A percentile compares a stretch with the other conserved stretches of the same genome.
Conservation (phyloP, 1,140 invertebrate species). For the Euschistus heros region DNA sequence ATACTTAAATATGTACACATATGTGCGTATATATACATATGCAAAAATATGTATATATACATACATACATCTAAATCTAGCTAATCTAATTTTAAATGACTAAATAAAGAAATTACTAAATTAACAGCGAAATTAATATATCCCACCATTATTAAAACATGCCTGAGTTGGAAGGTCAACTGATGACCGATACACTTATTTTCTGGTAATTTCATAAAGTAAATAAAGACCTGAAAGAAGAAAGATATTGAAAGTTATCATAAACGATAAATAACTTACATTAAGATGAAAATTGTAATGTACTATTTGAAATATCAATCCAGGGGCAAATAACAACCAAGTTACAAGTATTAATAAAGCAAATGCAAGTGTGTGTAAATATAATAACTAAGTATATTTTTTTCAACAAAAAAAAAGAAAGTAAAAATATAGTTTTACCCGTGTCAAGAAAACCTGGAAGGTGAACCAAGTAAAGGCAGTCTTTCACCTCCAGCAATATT, state of each 20-base stretch:
- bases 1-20: background rate
- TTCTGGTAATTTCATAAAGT: background rate
- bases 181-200: background rate
- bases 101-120: background rate
- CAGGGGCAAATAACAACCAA: background rate
- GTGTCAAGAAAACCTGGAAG: conserved; percentile 8
- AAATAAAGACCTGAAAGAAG: background rate
- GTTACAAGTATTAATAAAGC: background rate
- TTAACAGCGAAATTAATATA: too few relatives aligned
- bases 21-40: background rate
- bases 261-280: background rate
- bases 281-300: background rate
- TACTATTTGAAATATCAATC: background rate
- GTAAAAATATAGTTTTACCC: background rate
- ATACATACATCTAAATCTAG: background rate
- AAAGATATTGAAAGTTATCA: background rate
- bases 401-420: background rate
- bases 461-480: background rate
- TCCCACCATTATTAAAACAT: background rate
- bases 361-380: background rate
- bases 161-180: background rate
- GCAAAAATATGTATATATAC: background rate
- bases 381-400: background rate
- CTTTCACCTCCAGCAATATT: conserved; percentile 1
- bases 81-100: background rate